Conservation (phyloP, 2,797 vertebrate species). For the Pipistrellus kuhlii region DNA sequence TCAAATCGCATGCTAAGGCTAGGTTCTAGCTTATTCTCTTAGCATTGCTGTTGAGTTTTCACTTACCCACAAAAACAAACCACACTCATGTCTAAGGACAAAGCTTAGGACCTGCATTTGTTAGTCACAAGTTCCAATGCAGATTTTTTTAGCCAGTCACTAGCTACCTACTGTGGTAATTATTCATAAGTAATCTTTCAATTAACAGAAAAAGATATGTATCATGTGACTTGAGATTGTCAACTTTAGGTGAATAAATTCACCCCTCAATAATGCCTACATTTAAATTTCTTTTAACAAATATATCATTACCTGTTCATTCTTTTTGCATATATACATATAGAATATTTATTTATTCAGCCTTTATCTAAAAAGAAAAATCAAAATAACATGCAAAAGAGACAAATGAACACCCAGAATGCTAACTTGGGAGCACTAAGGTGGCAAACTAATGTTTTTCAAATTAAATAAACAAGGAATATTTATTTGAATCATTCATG, state of each 20-base stretch:
- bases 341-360: background rate
- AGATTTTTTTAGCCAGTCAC: background rate
- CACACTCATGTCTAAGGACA: background rate
- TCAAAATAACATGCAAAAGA: slow-evolving; percentile 9
- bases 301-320: background rate
- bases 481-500: slow-evolving; percentile 18
- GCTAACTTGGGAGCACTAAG: background rate
- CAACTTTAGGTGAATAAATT: background rate
- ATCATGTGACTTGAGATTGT: background rate
- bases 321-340: background rate
- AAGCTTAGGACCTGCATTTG: background rate
- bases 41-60: background rate
- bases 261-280: background rate
- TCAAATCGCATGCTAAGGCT: background rate
- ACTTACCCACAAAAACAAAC: background rate
- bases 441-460: background rate
- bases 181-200: background rate
- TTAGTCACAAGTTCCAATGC: background rate
- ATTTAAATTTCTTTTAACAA: background rate
- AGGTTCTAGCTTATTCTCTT: background rate
- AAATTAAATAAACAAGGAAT: slow-evolving; percentile 9
- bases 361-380: slow-evolving; percentile 49
- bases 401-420: background rate
- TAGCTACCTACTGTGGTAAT: background rate
- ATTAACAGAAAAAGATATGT: background rate